These are phyloP conservation scores for Ailuropoda melanoleuca DNA, from an alignment of 2,113 vertebrate genomes.

Conservation along the genomic window DNA sequence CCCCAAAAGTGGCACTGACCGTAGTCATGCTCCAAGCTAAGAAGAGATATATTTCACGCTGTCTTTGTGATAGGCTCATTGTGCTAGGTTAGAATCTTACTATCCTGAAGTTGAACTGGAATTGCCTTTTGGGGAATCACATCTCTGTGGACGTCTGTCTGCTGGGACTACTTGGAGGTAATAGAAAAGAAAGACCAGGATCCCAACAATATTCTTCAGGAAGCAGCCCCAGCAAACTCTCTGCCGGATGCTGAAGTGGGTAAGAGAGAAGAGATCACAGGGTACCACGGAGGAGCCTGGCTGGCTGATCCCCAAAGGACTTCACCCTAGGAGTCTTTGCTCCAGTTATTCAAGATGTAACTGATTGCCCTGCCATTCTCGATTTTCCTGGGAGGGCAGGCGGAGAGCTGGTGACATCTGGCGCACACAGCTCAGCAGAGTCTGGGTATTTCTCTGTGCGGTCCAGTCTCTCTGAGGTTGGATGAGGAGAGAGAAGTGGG, in stretches of 20 bases:
- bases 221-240: background rate
- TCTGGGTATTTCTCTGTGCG: background rate
- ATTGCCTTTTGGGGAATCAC: background rate
- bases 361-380: background rate
- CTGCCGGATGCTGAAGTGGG: background rate
- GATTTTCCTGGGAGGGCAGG: background rate
- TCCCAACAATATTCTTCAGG: background rate
- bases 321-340: background rate
- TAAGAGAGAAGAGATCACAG: background rate
- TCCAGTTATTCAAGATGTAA: background rate
- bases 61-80: background rate
- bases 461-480: background rate
- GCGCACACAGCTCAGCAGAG: fast-evolving
- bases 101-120: background rate
- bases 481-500: background rate
- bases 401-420: fast-evolving
- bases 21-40: background rate
- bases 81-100: background rate
- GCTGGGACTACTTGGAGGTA: background rate
- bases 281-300: background rate
- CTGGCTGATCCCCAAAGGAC: too few species aligned
- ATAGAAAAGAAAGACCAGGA: background rate
- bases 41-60: background rate
- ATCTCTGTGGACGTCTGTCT: background rate
- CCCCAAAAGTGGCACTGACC: background rate